These are phyloP conservation scores for Spermophilus dauricus DNA, from an alignment of 2,113 vertebrate species.

Conservation along the genomic window DNA sequence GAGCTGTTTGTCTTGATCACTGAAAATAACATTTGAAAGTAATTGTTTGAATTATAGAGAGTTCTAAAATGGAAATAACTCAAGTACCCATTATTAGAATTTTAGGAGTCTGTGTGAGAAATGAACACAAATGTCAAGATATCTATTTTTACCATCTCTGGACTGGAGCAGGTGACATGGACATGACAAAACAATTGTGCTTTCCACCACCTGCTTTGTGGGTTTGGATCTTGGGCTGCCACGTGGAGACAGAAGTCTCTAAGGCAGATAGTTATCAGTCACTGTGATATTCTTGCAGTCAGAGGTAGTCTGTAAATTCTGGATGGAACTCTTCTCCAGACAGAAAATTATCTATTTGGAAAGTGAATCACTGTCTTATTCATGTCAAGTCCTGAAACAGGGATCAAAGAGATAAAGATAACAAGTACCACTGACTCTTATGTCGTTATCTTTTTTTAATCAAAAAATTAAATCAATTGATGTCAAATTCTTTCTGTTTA, in stretches of 20 bases:
- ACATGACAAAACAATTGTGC: background rate
- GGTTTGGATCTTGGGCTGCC: background rate
- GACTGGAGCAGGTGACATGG: background rate
- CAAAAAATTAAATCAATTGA: background rate
- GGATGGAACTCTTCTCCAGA: background rate
- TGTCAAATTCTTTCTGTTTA: background rate
- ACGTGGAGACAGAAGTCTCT: background rate
- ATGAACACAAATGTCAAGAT: background rate
- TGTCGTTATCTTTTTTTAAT: background rate
- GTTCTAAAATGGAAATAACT: constrained; percentile 12
- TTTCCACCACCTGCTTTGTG: background rate
- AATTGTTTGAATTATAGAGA: background rate
- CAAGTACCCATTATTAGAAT: background rate
- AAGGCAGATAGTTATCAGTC: background rate
- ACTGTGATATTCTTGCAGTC: background rate
- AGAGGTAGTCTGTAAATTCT: background rate
- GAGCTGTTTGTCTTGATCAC: background rate
- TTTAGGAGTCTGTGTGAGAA: background rate
- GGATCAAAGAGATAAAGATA: background rate
- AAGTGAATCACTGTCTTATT: background rate
- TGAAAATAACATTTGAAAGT: background rate
- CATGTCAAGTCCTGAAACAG: background rate
- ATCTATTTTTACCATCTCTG: background rate
- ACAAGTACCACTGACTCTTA: background rate
- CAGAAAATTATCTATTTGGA: background rate